These are phyloP conservation scores for Cryptus viduatorius DNA, from an alignment of 2,888 invertebrate species.

Conservation along the genomic window DNA sequence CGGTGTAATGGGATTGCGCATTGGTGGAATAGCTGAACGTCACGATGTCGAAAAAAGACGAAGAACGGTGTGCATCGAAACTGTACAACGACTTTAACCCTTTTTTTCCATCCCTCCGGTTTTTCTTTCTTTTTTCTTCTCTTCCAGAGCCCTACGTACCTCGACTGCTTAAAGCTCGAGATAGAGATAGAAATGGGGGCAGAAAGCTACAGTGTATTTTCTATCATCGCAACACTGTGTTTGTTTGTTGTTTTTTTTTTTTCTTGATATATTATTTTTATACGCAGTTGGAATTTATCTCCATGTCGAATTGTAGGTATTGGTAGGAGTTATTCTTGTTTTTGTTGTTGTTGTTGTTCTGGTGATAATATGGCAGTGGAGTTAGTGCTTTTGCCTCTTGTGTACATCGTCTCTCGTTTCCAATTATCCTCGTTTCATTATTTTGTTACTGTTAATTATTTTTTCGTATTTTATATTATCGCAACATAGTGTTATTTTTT, in stretches of 20 bases:
- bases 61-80: constrained; percentile 19
- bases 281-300: constrained; percentile 61
- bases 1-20: constrained; percentile 51
- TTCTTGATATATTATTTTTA: constrained; percentile 55
- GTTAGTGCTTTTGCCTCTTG: not conserved
- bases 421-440: not conserved
- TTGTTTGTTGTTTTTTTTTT: constrained; percentile 51
- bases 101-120: not conserved
- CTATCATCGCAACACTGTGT: not conserved
- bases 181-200: not conserved
- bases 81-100: not conserved
- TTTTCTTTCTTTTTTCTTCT: not conserved
- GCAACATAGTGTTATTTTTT: constrained; percentile 45
- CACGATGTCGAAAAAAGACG: constrained; percentile 3
- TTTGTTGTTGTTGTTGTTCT: constrained; percentile 40
- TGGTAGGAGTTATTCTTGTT: constrained; percentile 42
- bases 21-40: constrained; percentile 42
- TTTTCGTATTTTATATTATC: constrained; percentile 48
- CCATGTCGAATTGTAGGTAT: constrained; percentile 61
- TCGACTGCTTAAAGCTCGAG: too few relatives aligned
- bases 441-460: constrained; percentile 26
- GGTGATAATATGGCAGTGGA: not conserved
- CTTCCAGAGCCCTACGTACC: not conserved
- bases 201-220: not conserved
- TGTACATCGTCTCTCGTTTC: not conserved